Evolutionary conservation across 2,797 vertebrate genomes (phyloP), one percentile per base, ranked within the genome.

Genomic region (Oryzias sinensis): DNA sequence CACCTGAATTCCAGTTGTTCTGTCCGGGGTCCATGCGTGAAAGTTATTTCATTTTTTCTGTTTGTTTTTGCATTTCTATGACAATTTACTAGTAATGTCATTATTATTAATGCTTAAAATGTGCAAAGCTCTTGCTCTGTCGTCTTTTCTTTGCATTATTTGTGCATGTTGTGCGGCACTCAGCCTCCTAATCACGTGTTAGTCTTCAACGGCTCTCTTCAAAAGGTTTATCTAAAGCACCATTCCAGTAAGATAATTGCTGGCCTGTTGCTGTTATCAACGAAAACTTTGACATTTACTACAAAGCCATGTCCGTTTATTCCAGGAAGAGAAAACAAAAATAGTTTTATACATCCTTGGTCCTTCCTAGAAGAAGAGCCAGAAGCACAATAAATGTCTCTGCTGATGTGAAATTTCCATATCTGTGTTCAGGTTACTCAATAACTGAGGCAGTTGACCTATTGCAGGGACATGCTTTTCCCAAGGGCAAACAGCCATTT

Each of bases 341-440:
- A 15, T 24, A 43, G 54, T 33, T 61, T 44, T 68, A 71, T 56
- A 20, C 43, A 41, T 41, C 37, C 43, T 46, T 40, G 3, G 49
- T 46, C 65, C 51, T 78, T 76, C 80, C 63, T 77, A 56, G 48
- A 63, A 73, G 51, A 49, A 42, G 49, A 62, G 9, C 46, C 55
- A 47, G 55, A 17, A 16, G 2, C 43, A 59, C 64, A 76, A 74
- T 77, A 78, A 83, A 83, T 77, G 58, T 66, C 80, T 79, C 43
- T 60, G 77, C 73, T 77, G 77, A 77, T 83, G 82, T 80, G 72
- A 88, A 67, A 76, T 29, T 3, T 46, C 68, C 67, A 33, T 72
- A 84, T 86, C 83, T 90, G 80, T 84, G 59, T 62, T 68, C 53
- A 43, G 58, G 79, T 88, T 89, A 88, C 79, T 89, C 60, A 86